These are phyloP conservation scores for Chymomyza caudatula DNA, from an alignment of 2,888 invertebrate species.

Conservation along the genomic window DNA sequence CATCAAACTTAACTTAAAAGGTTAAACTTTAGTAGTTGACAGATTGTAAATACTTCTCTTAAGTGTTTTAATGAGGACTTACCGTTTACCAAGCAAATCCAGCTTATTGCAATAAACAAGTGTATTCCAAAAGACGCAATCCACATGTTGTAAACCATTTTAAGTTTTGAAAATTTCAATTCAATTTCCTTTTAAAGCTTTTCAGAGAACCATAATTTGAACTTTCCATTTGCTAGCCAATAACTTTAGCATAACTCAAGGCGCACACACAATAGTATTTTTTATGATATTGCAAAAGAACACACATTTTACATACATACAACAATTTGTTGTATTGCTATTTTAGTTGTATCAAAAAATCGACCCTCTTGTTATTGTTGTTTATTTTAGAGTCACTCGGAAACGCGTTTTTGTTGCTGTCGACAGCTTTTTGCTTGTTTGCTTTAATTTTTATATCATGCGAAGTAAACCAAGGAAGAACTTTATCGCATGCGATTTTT, in stretches of 20 bases:
- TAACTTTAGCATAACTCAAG: slow-evolving; percentile 29
- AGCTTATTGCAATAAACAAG: not conserved
- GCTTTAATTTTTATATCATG: slow-evolving; percentile 12
- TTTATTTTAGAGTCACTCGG: slow-evolving; percentile 19
- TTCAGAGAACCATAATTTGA: not conserved
- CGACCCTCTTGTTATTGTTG: not conserved
- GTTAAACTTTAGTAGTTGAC: not conserved
- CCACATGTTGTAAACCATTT: not conserved
- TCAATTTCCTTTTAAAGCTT: not conserved
- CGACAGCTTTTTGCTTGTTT: not conserved
- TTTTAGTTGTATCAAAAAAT: not conserved
- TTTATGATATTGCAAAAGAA: not conserved
- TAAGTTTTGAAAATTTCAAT: not conserved
- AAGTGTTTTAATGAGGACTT: slow-evolving; percentile 22
- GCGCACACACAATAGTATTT: not conserved
- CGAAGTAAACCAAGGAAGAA: not conserved
- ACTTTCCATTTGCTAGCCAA: slow-evolving; percentile 17
- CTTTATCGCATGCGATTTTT: slow-evolving; percentile 35
- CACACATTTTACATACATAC: slow-evolving; percentile 52
- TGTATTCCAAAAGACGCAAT: not conserved
- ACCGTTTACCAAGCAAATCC: slow-evolving; percentile 25
- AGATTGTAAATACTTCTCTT: not conserved
- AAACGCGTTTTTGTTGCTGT: slow-evolving; percentile 15
- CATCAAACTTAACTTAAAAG: not conserved
- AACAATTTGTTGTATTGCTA: slow-evolving; percentile 4